Conservation (phyloP, 2,113 vertebrate species). For the Notothenia rossii region DNA sequence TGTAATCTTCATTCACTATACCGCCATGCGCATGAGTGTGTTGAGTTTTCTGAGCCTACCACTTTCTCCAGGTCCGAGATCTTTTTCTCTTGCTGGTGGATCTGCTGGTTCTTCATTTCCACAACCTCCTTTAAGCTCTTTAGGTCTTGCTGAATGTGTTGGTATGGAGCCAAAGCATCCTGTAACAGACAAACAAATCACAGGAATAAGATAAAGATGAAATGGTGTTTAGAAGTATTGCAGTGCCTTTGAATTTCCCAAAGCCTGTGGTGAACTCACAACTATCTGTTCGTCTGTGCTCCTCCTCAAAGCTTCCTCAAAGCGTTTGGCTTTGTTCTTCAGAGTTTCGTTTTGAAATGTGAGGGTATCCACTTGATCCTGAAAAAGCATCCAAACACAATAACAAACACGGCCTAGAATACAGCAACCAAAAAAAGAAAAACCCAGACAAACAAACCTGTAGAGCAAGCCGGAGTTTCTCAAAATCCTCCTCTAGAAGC, state of each 20-base stretch:
- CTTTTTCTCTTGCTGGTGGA: slow-evolving; percentile 95
- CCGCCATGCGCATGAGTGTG: background rate
- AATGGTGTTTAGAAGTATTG: background rate
- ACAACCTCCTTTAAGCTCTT: slow-evolving; percentile 94
- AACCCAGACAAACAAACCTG: slow-evolving; percentile 80
- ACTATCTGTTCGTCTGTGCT: slow-evolving; percentile 93
- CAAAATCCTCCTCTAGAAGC: slow-evolving; percentile 92
- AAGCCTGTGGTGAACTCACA: slow-evolving; percentile 78
- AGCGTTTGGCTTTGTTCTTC: slow-evolving; percentile 92
- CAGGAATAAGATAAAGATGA: background rate
- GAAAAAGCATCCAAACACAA: slow-evolving; percentile 24
- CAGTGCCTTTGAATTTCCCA: background rate
- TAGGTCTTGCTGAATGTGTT: slow-evolving; percentile 95
- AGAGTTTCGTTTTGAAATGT: slow-evolving; percentile 95
- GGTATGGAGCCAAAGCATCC: slow-evolving; percentile 92
- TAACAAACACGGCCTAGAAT: background rate
- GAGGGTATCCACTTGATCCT: slow-evolving; percentile 97
- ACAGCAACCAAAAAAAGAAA: background rate
- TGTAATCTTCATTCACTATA: slow-evolving; percentile 67
- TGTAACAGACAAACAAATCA: slow-evolving; percentile 57
- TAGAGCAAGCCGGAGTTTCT: slow-evolving; percentile 91
- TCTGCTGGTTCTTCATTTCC: slow-evolving; percentile 98
- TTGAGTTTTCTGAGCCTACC: slow-evolving; percentile 83
- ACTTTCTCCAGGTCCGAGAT: slow-evolving; percentile 95
- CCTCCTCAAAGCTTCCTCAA: slow-evolving; percentile 95